Base-by-base conservation (phyloP, 2,888 invertebrate genomes). In the Petrophora chlorosata region DNA sequence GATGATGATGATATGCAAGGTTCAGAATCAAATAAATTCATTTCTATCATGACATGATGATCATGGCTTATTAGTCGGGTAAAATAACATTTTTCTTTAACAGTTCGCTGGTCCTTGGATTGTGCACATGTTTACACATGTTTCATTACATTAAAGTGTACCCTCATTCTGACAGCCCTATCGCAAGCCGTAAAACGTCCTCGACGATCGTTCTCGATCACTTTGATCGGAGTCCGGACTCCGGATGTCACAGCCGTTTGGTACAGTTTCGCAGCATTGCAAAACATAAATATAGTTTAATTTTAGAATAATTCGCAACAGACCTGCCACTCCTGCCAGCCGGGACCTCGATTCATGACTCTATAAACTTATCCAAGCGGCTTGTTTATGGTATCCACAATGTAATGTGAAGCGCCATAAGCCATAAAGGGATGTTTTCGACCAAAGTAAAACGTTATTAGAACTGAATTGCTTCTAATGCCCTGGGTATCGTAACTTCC, bases 171-270 rank as follows among this genome's bases (percentile, higher is more conserved):
- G 36, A 28, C 44, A 60, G 34, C 57, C 57, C 60, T 50, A 38
- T 41, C 41, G 56, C 28, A 29, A 34, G 73, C 70, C 74, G 79
- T 82, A 82, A 84, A 82, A 69, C 71, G 54, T 65, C 65, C 73
- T 70, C 73, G 66, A 59, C 75, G 71, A 68, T 64, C 70, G 70
- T 75, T 76, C 72, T 69, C 80, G 72, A 84, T 86, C 80, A 80
- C 85, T 87, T 86, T 87, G 85, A 87, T 86, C 85, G 78, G 70
- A 1, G 28, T 14, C 26, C 40, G 35, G 25, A 10, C n/a, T 19
- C 36, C 82, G 84, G 82, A 81, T 83, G 86, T 85, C 86, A 73
- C 78, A 76, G 74, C 73, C 77, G 76, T 80, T 79, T 65, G 67
- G 64, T 67, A 72, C 72, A 70, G 70, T 72, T 74, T 73, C 71